These are phyloP conservation scores for Calameuta filiformis DNA, from an alignment of 2,888 invertebrate species.

Conservation along the genomic window DNA sequence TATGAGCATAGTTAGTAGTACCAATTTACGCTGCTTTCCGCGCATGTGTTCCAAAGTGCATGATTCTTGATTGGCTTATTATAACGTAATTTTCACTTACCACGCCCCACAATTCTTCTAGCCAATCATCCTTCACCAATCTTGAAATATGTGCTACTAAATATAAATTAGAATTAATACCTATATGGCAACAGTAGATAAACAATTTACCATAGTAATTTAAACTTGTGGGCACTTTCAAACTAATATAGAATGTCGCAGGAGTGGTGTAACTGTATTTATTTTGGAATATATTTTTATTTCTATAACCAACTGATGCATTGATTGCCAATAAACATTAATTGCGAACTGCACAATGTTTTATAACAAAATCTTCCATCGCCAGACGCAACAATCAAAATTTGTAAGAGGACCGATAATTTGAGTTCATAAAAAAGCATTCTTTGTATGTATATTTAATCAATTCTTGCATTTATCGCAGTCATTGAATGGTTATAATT, in stretches of 20 bases:
- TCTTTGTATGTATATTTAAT: no score
- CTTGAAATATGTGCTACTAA: not conserved
- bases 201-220: not conserved
- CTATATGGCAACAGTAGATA: not conserved
- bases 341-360: not conserved
- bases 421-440: no score
- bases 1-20: not conserved
- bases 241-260: not conserved
- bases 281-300: not conserved
- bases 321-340: not conserved
- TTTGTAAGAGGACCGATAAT: no score
- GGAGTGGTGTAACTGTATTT: not conserved
- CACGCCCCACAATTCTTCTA: not conserved
- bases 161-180: not conserved
- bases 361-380: no score
- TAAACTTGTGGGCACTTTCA: not conserved
- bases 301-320: not conserved
- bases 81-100: not conserved
- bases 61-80: not conserved
- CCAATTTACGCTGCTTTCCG: not conserved
- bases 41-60: not conserved
- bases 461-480: no score
- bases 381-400: no score
- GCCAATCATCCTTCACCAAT: not conserved
- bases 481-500: no score